Evolutionary conservation across 2,888 invertebrate genomes (phyloP), one percentile per base, ranked within the genome.

Genomic region (Zhuqinia jingwanae): DNA sequence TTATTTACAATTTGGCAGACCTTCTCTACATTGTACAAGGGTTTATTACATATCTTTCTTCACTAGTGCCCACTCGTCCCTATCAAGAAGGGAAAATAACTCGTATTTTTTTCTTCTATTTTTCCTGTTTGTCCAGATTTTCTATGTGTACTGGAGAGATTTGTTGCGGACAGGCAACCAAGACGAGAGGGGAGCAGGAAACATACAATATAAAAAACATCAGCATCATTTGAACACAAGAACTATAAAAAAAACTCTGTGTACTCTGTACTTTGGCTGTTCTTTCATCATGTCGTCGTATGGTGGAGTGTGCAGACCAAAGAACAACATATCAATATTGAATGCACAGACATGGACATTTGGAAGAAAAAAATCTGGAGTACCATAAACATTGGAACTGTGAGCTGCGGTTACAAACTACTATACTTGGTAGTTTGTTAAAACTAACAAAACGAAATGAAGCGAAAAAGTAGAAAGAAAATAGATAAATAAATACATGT

Each of bases 81-180:
- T 68, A 68, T 68, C 45, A 68, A 42, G 45, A 68, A 36, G 65
- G 27, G 47, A 50, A 70, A 70, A 58, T 13, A 20, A 47, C 47
- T 47, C 47, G 70, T 47, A 70, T 25, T 70, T 70, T 36, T 65
- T 47, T 70, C n/a, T 50, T 70, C n/a, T 70, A 10, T 45, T 15
- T 70, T 70, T n/a, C n/a, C n/a, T 70, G 70, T 70, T 70, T 70
- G 70, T 22, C n/a, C 70, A 70, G 70, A 70, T 70, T 70, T 70
- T 70, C 36, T 68, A 36, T 36, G 45, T 68, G 70, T 70, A 36
- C 70, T n/a, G 15, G 47, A 70, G 70, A 70, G 47, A 70, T 70
- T 70, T 70, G 25, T 15, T 70, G 70, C 70, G 47, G 47, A 47
- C 11, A 70, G 25, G 36, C 3, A 8, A 36, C 5, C 3, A 36